Evolutionary conservation across 2,113 vertebrate species (phyloP).

Genomic region (Brevimyrus niger): DNA sequence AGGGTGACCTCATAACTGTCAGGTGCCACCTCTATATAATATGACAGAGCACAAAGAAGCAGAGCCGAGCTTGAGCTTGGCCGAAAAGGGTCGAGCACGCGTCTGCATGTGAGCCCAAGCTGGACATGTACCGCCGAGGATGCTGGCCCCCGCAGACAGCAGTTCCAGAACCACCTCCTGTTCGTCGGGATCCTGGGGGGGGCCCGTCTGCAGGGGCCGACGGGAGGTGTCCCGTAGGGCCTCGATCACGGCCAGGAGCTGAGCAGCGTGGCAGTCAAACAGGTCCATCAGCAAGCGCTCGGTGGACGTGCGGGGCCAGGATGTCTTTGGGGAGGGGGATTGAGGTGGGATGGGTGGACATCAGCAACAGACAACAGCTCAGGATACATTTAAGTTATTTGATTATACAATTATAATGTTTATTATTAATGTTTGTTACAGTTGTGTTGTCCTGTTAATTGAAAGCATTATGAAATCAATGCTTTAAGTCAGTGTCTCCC

Average conservation of each 20-base stretch:
- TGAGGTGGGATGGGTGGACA: neutral
- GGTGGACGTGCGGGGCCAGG: constrained; percentile 68
- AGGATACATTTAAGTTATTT: neutral
- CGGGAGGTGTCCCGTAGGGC: constrained; percentile 66
- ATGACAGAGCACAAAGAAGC: neutral
- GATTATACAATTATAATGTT: neutral
- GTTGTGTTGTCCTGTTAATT: neutral
- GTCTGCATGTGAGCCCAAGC: neutral
- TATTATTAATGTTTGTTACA: neutral
- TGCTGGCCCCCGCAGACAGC: constrained; percentile 72
- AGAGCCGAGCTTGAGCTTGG: neutral
- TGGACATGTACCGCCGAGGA: constrained; percentile 67
- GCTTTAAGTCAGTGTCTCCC: neutral
- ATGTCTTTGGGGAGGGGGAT: constrained; percentile 49
- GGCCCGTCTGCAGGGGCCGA: constrained; percentile 50
- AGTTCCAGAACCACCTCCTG: constrained; percentile 73
- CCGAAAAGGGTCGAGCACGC: neutral
- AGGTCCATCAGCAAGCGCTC: constrained; percentile 68
- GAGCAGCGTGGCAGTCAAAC: constrained; percentile 71
- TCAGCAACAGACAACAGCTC: neutral
- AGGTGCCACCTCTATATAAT: neutral
- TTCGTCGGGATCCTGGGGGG: constrained; percentile 63
- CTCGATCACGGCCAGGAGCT: constrained; percentile 78
- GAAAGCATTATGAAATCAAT: neutral
- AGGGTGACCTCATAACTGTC: neutral